Evolutionary conservation across 2,113 vertebrate species (phyloP).

Genomic region (Smithornis capensis): DNA sequence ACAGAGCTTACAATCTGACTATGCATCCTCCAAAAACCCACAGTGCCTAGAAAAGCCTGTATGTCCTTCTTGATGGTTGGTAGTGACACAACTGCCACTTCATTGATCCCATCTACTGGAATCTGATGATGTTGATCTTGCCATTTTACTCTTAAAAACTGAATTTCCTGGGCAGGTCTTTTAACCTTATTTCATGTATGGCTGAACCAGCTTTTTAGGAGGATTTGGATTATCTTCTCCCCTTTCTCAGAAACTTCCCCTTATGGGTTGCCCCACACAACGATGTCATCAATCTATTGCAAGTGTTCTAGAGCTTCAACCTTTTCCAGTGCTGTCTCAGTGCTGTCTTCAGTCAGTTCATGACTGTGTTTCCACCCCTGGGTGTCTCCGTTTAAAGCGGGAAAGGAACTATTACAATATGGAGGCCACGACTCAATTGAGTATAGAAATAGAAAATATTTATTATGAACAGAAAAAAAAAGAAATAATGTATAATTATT

Average conservation of each 20-base stretch:
- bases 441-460: too few species aligned
- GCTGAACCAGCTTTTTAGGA: neutral
- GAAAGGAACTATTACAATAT: too few species aligned
- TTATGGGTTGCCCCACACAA: neutral
- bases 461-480: too few species aligned
- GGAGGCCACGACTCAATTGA: too few species aligned
- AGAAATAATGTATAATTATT: too few species aligned
- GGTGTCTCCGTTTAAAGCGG: too few species aligned
- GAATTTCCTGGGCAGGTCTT: neutral
- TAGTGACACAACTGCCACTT: neutral
- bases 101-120: neutral
- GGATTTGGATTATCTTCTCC: neutral
- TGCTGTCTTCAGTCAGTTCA: too few species aligned
- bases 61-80: neutral
- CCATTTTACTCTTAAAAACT: neutral
- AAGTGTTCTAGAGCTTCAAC: neutral
- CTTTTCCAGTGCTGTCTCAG: neutral
- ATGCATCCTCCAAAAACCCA: neutral
- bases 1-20: neutral
- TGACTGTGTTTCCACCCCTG: neutral
- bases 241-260: neutral
- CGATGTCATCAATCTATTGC: neutral
- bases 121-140: neutral
- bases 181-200: neutral
- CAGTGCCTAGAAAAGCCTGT: neutral